Percentiles rank a stretch among this genome's conserved stretches.
Conservation (phyloP, 2,797 vertebrate genomes). For the Knipowitschia caucasica region DNA sequence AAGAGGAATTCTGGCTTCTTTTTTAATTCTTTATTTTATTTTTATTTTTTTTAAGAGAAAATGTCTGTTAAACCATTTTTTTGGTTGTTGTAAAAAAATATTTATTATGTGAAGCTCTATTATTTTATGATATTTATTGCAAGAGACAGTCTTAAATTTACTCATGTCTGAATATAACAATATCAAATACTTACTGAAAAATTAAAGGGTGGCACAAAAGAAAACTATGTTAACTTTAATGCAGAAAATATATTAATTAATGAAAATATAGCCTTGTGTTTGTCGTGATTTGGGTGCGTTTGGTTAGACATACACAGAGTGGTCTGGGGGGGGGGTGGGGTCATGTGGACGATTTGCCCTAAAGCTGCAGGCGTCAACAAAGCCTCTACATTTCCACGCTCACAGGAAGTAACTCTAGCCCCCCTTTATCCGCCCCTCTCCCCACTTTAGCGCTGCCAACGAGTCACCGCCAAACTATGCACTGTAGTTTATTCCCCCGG, state of each 20-base stretch:
- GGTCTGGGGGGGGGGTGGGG: too few relatives aligned
- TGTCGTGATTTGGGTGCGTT: constrained; percentile 65
- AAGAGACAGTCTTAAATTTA: constrained; percentile 97
- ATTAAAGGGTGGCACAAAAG: constrained; percentile 90
- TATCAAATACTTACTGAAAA: constrained; percentile 96
- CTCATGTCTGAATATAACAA: constrained; percentile 99
- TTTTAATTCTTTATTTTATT: too few relatives aligned
- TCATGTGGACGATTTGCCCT: constrained; percentile 62
- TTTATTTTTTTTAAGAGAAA: constrained; percentile 76
- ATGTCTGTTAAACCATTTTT: constrained; percentile 92
- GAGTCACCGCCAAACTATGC: constrained; percentile 62
- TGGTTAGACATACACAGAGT: too few relatives aligned
- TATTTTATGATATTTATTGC: constrained; percentile 99
- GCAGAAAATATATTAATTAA: constrained; percentile 99
- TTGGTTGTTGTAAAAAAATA: constrained; percentile 98
- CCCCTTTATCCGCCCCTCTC: constrained; percentile 11
- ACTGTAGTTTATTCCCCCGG: constrained; percentile 49
- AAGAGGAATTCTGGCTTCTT: constrained; percentile 95
- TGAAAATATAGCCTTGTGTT: constrained; percentile 77
- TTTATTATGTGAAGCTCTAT: constrained; percentile 99
- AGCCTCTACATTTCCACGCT: constrained; percentile 46
- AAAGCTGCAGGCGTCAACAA: constrained; percentile 50
- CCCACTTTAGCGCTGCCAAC: constrained; percentile 25
- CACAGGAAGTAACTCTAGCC: constrained; percentile 52
- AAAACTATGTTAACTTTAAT: constrained; percentile 99